These are phyloP conservation scores for Cliona cf. orientalis DNA, from an alignment of 37 sponge, comb jelly and placozoan genomes.

Conservation along the genomic window DNA sequence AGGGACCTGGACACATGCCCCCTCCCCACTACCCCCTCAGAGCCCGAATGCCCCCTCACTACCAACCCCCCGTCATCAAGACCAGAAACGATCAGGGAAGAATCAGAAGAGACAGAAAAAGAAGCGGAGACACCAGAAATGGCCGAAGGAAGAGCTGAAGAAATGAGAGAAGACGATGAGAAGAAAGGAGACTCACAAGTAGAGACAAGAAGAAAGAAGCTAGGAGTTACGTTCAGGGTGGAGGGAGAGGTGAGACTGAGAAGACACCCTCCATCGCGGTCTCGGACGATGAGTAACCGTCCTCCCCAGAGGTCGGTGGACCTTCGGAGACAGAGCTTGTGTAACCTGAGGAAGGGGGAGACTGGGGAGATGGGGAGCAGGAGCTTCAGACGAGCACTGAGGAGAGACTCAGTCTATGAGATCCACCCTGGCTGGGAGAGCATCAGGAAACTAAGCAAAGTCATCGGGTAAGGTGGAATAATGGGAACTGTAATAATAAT, in stretches of 20 bases:
- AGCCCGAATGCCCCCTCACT: too few relatives aligned
- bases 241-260: constrained; percentile 1
- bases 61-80: too few relatives aligned
- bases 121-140: not conserved
- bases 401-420: constrained; percentile 62
- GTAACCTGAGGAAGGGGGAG: constrained; percentile 28
- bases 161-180: not conserved
- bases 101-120: not conserved
- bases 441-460: constrained; percentile 40
- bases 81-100: too few relatives aligned
- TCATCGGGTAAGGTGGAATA: constrained; percentile 74
- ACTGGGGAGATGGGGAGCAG: constrained; percentile 62
- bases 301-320: not conserved
- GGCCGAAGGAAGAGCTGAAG: not conserved
- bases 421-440: constrained; percentile 87
- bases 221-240: constrained; percentile 3
- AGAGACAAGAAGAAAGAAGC: not conserved
- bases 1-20: not conserved
- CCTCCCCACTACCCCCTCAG: too few relatives aligned
- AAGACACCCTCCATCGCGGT: not conserved
- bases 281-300: not conserved
- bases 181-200: not conserved
- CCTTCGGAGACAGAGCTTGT: constrained; percentile 43
- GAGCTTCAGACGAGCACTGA: constrained; percentile 55
- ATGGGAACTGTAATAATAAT: too few relatives aligned